Conservation (phyloP, 1,140 invertebrate genomes). For the Acromyrmex charruanus region DNA sequence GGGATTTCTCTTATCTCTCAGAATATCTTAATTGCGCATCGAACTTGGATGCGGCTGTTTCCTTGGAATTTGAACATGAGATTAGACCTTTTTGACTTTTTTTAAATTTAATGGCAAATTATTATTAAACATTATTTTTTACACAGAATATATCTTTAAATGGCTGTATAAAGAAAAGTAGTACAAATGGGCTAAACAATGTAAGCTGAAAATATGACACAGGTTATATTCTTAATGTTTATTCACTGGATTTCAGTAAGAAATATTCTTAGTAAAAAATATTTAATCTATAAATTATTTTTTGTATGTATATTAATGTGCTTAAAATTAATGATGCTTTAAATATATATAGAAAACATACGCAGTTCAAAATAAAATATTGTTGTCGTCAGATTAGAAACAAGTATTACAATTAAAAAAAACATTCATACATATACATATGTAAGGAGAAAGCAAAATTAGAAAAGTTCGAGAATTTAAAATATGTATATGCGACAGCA, state of each 20-base stretch:
- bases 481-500: too few species aligned
- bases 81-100: background rate
- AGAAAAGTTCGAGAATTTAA: too few species aligned
- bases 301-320: background rate
- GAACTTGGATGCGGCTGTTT: conserved; percentile 49
- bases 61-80: conserved; percentile 32
- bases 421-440: background rate
- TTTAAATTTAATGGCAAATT: background rate
- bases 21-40: conserved; percentile 79
- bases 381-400: background rate
- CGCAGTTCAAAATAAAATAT: background rate
- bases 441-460: too few species aligned
- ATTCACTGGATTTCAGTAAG: background rate
- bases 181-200: background rate
- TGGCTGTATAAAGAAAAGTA: background rate
- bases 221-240: conserved; percentile 13
- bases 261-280: background rate
- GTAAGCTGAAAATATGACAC: background rate
- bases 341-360: background rate
- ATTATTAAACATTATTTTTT: background rate
- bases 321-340: background rate
- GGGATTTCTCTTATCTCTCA: conserved; percentile 73
- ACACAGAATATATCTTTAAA: background rate
- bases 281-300: background rate
- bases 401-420: background rate